These are phyloP conservation scores for Dryobates pubescens DNA, from an alignment of 2,797 vertebrate species.

Conservation along the genomic window DNA sequence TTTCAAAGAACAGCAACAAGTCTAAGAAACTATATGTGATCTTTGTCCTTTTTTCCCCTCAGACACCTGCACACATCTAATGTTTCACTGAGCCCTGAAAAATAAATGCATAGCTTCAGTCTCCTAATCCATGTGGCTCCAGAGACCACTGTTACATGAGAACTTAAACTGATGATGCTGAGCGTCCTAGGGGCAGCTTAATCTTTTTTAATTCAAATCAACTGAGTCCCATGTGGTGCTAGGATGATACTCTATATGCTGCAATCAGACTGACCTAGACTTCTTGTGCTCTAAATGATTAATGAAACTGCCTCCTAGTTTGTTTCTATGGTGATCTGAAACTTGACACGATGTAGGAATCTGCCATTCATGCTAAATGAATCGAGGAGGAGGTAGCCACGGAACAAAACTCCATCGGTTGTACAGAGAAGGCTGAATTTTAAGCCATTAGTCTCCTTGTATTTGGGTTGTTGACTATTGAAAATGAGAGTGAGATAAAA, in stretches of 20 bases:
- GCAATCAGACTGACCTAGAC: slow-evolving; percentile 99
- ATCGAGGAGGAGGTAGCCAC: slow-evolving; percentile 67
- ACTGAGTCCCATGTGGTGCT: slow-evolving; percentile 90
- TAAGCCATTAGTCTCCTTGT: slow-evolving; percentile 56
- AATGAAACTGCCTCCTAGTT: slow-evolving; percentile 99
- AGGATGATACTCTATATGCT: slow-evolving; percentile 99
- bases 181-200: slow-evolving; percentile 88
- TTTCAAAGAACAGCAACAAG: slow-evolving; percentile 88
- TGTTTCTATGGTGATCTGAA: slow-evolving; percentile 98
- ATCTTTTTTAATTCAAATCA: slow-evolving; percentile 98
- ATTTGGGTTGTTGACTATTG: slow-evolving; percentile 28
- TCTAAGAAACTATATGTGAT: slow-evolving; percentile 79
- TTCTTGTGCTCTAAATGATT: slow-evolving; percentile 99
- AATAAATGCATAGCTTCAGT: slow-evolving; percentile 97
- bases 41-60: slow-evolving; percentile 81
- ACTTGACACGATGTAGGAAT: slow-evolving; percentile 96
- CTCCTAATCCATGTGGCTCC: slow-evolving; percentile 99
- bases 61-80: slow-evolving; percentile 98
- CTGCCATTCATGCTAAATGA: slow-evolving; percentile 86
- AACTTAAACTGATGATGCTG: slow-evolving; percentile 90
- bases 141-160: slow-evolving; percentile 96
- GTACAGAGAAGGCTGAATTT: slow-evolving; percentile 51
- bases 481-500: slow-evolving; percentile 47
- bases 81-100: slow-evolving; percentile 96
- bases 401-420: slow-evolving; percentile 65